Conservation (phyloP, 1,140 invertebrate species). For the Propsilocerus akamusi region DNA sequence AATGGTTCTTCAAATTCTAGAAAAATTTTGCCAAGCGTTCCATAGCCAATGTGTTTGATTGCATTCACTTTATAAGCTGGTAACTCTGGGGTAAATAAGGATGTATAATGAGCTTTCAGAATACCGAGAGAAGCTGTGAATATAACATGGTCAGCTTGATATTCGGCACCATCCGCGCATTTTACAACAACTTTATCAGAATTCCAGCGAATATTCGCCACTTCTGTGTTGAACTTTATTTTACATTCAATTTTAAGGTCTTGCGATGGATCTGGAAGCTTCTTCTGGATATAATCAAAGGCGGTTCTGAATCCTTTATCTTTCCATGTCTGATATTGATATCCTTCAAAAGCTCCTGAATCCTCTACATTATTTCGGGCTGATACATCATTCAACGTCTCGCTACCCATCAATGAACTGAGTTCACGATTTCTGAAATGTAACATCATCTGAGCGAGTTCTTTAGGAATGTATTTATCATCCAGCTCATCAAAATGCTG, state of each 20-base stretch:
- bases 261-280: not conserved
- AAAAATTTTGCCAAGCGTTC: slow-evolving; percentile 59
- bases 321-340: slow-evolving; percentile 38
- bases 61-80: slow-evolving; percentile 35
- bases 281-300: slow-evolving; percentile 24
- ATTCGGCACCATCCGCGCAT: slow-evolving; percentile 35
- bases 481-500: too few relatives aligned
- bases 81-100: slow-evolving; percentile 39
- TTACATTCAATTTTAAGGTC: slow-evolving; percentile 11
- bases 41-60: slow-evolving; percentile 45
- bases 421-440: too few relatives aligned
- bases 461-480: too few relatives aligned
- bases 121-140: slow-evolving; percentile 48
- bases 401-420: slow-evolving; percentile 32
- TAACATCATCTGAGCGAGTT: too few relatives aligned
- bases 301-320: slow-evolving; percentile 34
- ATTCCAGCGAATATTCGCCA: slow-evolving; percentile 28
- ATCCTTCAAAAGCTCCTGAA: slow-evolving; percentile 35
- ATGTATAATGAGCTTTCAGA: slow-evolving; percentile 35
- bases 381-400: slow-evolving; percentile 38
- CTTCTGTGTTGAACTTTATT: slow-evolving; percentile 27
- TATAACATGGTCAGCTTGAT: slow-evolving; percentile 42
- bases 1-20: slow-evolving; percentile 41
- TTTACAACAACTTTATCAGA: slow-evolving; percentile 18
- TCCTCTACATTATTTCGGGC: slow-evolving; percentile 31